These are phyloP conservation scores for Myotis lucifugus DNA, from an alignment of 2,113 vertebrate genomes.

Conservation along the genomic window DNA sequence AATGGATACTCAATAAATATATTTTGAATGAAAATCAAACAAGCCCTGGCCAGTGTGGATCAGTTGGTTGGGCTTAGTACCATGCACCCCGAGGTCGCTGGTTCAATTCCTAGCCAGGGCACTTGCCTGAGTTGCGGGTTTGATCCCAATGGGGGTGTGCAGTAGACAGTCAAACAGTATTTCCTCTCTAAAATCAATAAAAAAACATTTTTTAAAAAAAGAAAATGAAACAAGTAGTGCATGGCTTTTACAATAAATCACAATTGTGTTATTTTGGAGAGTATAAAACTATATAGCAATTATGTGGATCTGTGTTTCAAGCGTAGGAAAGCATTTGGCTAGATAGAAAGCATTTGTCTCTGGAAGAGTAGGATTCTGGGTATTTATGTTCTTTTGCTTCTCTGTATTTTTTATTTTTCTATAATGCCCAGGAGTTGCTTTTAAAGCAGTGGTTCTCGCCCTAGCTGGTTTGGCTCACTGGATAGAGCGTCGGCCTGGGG, in stretches of 20 bases:
- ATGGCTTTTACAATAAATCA: conserved; percentile 20
- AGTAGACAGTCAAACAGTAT: too few relatives aligned
- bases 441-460: background rate
- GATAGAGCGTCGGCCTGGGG: too few relatives aligned
- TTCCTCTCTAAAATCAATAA: too few relatives aligned
- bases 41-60: background rate
- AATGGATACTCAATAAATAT: background rate
- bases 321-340: background rate
- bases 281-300: background rate
- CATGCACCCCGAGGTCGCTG: too few relatives aligned
- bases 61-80: too few relatives aligned
- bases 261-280: conserved; percentile 17
- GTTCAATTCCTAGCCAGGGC: too few relatives aligned
- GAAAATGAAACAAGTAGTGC: background rate
- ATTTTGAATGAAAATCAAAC: conserved; percentile 24
- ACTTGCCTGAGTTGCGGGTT: too few relatives aligned
- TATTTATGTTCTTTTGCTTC: conserved; percentile 15
- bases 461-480: too few relatives aligned
- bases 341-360: conserved; percentile 3
- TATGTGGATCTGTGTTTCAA: background rate
- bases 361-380: background rate
- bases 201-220: too few relatives aligned
- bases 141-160: too few relatives aligned
- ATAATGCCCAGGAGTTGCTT: background rate
- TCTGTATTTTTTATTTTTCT: conserved; percentile 1